These are phyloP conservation scores for Diadumene lineata DNA, from an alignment of 92 coral and sea anemone genomes.

Conservation along the genomic window DNA sequence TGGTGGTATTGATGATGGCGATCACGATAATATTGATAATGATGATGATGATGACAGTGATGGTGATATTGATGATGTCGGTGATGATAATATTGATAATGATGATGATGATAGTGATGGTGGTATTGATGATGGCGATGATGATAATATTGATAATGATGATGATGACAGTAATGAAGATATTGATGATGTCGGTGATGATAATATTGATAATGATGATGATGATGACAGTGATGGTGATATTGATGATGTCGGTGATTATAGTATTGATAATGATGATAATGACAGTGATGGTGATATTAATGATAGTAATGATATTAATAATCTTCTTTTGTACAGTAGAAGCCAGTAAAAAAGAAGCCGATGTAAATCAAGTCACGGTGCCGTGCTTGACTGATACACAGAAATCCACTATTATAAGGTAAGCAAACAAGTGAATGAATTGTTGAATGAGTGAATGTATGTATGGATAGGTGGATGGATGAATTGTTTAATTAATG, in stretches of 20 bases:
- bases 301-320: not conserved
- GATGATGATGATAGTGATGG: not conserved
- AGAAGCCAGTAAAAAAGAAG: conserved; percentile 15
- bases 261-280: not conserved
- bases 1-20: not conserved
- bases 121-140: not conserved
- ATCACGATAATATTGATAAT: not conserved
- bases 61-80: not conserved
- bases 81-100: not conserved
- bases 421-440: conserved; percentile 28
- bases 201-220: not conserved
- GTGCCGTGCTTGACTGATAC: conserved; percentile 56
- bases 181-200: not conserved
- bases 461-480: too few relatives aligned
- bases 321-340: not conserved
- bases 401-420: conserved; percentile 70
- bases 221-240: not conserved
- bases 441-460: not conserved
- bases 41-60: not conserved
- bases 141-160: not conserved
- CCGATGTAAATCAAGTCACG: conserved; percentile 15
- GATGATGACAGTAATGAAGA: not conserved
- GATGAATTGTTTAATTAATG: too few relatives aligned
- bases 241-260: not conserved
- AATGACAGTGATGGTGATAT: not conserved